These are phyloP conservation scores for Oophaga pumilio DNA, from an alignment of 2,113 vertebrate genomes.

Conservation along the genomic window DNA sequence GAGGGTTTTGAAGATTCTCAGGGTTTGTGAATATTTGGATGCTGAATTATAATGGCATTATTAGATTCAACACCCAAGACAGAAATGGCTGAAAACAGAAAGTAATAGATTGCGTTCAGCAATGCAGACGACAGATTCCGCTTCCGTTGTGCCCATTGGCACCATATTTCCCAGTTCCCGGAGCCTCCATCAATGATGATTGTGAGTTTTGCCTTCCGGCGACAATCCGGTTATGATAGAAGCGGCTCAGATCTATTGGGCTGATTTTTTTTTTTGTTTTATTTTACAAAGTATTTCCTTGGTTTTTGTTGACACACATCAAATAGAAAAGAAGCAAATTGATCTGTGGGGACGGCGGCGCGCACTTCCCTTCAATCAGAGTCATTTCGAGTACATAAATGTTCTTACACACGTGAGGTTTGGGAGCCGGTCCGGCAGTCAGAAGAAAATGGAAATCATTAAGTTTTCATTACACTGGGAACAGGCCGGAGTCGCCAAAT, in stretches of 20 bases:
- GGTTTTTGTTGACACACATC: conserved; percentile 53
- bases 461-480: conserved; percentile 45
- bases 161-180: background rate
- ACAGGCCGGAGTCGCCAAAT: conserved; percentile 29
- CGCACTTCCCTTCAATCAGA: conserved; percentile 49
- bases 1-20: no score
- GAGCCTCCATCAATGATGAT: background rate
- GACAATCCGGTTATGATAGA: background rate
- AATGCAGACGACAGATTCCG: background rate
- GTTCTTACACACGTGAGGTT: conserved; percentile 52
- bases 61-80: no score
- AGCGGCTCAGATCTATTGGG: conserved; percentile 2
- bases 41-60: no score
- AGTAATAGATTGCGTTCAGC: background rate
- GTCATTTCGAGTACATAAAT: conserved; percentile 50
- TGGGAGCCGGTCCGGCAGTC: conserved; percentile 51
- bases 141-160: background rate
- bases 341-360: conserved; percentile 27
- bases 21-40: no score
- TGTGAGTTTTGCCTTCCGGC: conserved; percentile 18
- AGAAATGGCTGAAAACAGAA: background rate
- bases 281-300: conserved; percentile 28
- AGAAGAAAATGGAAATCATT: conserved; percentile 56
- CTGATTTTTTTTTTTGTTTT: conserved; percentile 12
- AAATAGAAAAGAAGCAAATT: conserved; percentile 48